Evolutionary conservation across 2,797 vertebrate genomes (phyloP).

Genomic region (Sebastiscus albofasciatus): DNA sequence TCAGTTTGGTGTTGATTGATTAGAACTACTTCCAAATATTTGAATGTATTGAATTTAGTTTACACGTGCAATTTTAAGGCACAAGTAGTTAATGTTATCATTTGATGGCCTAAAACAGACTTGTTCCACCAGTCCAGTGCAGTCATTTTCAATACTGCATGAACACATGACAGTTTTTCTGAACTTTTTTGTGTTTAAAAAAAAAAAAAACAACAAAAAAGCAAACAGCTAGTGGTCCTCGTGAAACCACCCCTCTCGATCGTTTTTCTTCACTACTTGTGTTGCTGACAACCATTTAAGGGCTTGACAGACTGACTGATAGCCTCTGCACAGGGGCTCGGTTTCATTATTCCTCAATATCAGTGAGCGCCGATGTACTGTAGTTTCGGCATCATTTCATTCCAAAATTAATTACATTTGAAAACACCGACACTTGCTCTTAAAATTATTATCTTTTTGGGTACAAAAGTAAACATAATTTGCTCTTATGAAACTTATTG

Average conservation of each 20-base stretch:
- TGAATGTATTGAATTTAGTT: constrained; percentile 57
- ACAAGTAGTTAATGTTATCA: background rate
- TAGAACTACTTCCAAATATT: constrained; percentile 14
- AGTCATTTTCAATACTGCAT: background rate
- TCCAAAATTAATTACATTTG: background rate
- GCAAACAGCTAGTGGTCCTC: background rate
- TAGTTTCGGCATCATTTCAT: background rate
- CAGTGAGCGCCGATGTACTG: background rate
- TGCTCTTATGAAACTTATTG: too few relatives aligned
- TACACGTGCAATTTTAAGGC: background rate
- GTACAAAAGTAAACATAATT: background rate
- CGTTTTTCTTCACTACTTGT: background rate
- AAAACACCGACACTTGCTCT: too few relatives aligned
- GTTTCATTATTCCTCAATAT: constrained; percentile 6
- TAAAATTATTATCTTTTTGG: too few relatives aligned
- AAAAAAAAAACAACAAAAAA: background rate
- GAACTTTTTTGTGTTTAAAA: background rate
- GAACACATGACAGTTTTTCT: background rate
- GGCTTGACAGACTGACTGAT: constrained; percentile 17
- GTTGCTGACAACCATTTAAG: constrained; percentile 22
- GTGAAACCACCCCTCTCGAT: background rate
- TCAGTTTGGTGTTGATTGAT: background rate
- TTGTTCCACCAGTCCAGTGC: background rate
- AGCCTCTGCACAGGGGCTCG: background rate
- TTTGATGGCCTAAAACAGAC: background rate